Conservation (phyloP, 2,797 vertebrate genomes). For the Columba guinea region DNA sequence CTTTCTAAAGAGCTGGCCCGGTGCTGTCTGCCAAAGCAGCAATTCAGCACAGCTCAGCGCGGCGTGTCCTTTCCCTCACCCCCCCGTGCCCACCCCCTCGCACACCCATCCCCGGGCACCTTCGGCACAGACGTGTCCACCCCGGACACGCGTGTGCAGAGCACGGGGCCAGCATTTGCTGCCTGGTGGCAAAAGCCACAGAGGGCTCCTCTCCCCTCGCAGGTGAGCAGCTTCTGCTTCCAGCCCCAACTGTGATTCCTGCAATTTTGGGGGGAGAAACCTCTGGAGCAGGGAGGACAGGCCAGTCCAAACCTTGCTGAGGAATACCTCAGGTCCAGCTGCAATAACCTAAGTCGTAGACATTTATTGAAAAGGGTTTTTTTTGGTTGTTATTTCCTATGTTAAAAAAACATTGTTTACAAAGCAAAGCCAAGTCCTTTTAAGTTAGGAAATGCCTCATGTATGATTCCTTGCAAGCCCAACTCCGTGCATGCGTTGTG, state of each 20-base stretch:
- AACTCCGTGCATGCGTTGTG: not conserved
- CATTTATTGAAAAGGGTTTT: slow-evolving; percentile 10
- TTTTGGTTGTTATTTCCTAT: slow-evolving; percentile 23
- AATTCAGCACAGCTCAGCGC: slow-evolving; percentile 17
- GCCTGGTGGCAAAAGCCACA: not conserved
- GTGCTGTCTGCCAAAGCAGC: slow-evolving; percentile 60
- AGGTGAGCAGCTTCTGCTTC: not conserved
- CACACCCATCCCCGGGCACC: not conserved
- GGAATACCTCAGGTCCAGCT: not conserved
- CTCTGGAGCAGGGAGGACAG: not conserved
- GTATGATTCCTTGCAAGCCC: slow-evolving; percentile 14
- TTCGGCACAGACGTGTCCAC: not conserved
- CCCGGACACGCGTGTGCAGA: not conserved
- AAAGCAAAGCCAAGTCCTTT: slow-evolving; percentile 57
- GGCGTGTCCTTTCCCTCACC: slow-evolving; percentile 13
- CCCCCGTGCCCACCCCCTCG: not conserved
- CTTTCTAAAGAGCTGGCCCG: slow-evolving; percentile 59
- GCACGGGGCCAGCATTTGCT: accelerated
- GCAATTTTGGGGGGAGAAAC: not conserved
- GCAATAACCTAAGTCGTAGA: not conserved
- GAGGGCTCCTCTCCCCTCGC: not conserved
- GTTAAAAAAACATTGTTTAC: slow-evolving; percentile 63
- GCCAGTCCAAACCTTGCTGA: not conserved
- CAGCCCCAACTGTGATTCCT: not conserved
- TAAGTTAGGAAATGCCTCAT: slow-evolving; percentile 66